These are phyloP conservation scores for Pollenia labialis DNA, from an alignment of 2,888 invertebrate species.

Conservation along the genomic window DNA sequence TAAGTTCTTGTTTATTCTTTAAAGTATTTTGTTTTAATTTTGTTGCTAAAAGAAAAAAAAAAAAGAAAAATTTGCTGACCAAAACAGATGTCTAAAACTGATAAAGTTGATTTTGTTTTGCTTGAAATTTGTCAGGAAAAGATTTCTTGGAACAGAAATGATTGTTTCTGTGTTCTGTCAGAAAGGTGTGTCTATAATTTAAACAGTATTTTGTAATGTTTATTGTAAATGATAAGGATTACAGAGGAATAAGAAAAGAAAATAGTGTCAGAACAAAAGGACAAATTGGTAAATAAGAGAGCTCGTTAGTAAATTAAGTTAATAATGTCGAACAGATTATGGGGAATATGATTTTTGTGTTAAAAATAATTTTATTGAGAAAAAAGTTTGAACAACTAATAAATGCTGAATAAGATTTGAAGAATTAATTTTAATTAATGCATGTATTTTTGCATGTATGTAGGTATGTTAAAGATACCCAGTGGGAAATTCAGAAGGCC, in stretches of 20 bases:
- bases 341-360: not conserved
- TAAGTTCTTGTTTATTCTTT: constrained; percentile 1
- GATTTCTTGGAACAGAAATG: not conserved
- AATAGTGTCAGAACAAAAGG: constrained; percentile 3
- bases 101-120: constrained; percentile 48
- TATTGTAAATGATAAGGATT: constrained; percentile 29
- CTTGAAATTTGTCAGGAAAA: constrained; percentile 23
- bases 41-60: constrained; percentile 3
- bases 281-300: not conserved
- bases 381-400: not conserved
- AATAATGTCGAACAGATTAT: constrained; percentile 8
- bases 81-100: constrained; percentile 50
- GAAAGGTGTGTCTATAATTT: constrained; percentile 35
- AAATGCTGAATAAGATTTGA: not conserved
- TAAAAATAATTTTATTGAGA: constrained; percentile 8
- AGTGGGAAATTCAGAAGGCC: too few species aligned
- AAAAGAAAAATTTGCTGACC: constrained; percentile 39
- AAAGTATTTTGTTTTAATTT: constrained; percentile 6
- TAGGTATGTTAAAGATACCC: too few species aligned
- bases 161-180: constrained; percentile 5
- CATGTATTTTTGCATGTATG: not conserved
- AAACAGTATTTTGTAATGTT: constrained; percentile 1
- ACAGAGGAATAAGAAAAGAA: not conserved
- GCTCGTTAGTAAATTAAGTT: not conserved
- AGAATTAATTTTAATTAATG: not conserved